Conservation (phyloP, 2,888 invertebrate species). For the Muscina levida region DNA sequence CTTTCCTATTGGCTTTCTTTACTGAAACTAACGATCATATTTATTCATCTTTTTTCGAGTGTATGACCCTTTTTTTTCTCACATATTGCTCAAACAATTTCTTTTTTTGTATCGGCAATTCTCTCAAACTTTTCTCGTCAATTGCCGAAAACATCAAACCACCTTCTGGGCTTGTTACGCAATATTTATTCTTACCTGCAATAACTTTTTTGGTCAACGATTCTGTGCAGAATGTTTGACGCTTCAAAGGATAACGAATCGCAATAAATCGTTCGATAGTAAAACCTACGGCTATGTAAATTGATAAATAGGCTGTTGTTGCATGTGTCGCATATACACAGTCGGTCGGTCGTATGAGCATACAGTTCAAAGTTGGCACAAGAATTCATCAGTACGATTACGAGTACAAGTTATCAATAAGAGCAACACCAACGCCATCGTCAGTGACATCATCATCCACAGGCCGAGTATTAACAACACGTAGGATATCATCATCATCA, state of each 20-base stretch:
- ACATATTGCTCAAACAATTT: no score
- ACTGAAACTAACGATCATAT: no score
- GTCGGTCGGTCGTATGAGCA: no score
- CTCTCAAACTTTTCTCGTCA: no score
- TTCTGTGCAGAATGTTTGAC: slow-evolving; percentile 86
- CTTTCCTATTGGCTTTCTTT: no score
- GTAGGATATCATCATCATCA: slow-evolving; percentile 36
- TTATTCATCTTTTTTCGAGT: no score
- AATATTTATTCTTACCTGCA: slow-evolving; percentile 75
- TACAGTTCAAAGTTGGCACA: not conserved
- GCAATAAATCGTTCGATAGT: slow-evolving; percentile 89
- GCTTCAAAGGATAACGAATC: slow-evolving; percentile 87
- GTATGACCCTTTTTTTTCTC: no score
- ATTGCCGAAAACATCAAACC: no score
- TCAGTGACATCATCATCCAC: slow-evolving; percentile 23
- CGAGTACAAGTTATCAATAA: slow-evolving; percentile 6
- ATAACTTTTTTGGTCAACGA: slow-evolving; percentile 85
- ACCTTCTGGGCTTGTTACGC: no score
- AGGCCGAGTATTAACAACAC: no score
- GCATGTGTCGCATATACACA: slow-evolving; percentile 48
- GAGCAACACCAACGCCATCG: no score
- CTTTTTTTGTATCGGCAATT: no score
- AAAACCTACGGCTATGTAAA: slow-evolving; percentile 88
- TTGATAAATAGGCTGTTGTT: slow-evolving; percentile 83
- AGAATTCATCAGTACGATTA: slow-evolving; percentile 56